phyloP scores from a whole-genome alignment of 2,888 invertebrate species.

The Steinernema hermaphroditum region DNA sequence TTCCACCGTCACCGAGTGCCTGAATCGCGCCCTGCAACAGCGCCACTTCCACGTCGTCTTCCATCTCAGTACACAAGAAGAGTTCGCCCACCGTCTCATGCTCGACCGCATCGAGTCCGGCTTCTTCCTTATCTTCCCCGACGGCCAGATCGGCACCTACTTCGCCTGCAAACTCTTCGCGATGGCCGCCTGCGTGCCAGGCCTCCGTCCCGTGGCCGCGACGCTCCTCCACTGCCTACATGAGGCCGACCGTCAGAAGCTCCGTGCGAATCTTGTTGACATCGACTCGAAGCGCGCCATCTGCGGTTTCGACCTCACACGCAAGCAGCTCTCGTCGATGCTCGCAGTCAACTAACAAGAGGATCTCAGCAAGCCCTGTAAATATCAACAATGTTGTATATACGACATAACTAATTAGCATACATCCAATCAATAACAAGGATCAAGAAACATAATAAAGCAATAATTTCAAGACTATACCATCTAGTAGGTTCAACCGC shows the following conservation, averaged over 20 bases:
- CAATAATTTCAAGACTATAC: too few species aligned
- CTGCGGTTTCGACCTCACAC: conserved; percentile 6
- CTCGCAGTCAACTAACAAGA: conserved; percentile 12
- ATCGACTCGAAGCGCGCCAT: conserved; percentile 14
- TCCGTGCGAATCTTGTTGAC: conserved; percentile 22
- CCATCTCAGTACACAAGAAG: conserved; percentile 9
- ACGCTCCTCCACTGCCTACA: conserved; percentile 26
- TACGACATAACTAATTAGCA: too few species aligned
- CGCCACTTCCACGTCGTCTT: conserved; percentile 25
- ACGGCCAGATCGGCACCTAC: conserved; percentile 25
- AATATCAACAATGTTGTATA: too few species aligned
- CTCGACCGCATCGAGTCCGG: conserved; percentile 29
- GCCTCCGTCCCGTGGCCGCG: conserved; percentile 16
- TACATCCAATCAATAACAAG: too few species aligned
- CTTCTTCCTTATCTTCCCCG: conserved; percentile 25
- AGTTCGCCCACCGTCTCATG: background rate
- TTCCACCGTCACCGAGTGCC: conserved; percentile 23
- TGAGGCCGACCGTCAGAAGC: conserved; percentile 17
- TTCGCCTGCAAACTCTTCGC: conserved; percentile 29
- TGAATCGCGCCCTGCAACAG: conserved; percentile 16
- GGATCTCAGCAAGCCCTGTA: too few species aligned
- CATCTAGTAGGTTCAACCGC: too few species aligned
- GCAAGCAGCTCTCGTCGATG: conserved; percentile 20
- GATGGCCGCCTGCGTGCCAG: conserved; percentile 21
- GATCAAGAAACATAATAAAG: too few species aligned